Base-by-base conservation (phyloP, 2,113 vertebrate species). In the Eupsittula cactorum region DNA sequence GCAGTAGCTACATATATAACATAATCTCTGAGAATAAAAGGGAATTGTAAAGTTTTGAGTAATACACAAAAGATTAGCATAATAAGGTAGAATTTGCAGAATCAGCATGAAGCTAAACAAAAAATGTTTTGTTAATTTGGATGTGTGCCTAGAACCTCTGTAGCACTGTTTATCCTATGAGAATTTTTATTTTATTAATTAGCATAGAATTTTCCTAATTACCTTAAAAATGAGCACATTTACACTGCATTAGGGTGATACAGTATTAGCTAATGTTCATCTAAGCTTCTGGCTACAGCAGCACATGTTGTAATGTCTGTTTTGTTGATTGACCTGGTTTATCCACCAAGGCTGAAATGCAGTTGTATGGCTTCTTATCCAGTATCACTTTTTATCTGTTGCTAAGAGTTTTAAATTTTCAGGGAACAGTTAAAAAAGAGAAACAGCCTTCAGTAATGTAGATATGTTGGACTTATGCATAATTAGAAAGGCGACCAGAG, bases 161-260 rank as follows among this genome's bases (percentile, higher is more conserved):
- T 78, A 85, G 57, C 9, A 8, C 41, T 60, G 69, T 74, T 81
- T 88, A 63, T 94, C 64, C 28, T 67, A 13, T 33, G 55, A 46
- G 53, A 7, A 37, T 63, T 29, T 50, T 44, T 28, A 41, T 59
- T 73, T 81, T 87, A 91, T 49, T 77, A 44, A 90, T 74, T 86
- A 86, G n/a, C 4, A 37, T 37, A 42, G 25, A 47, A 71, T 94
- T 95, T 92, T 97, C 60, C 39, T 90, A 90, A 95, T 95, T 91
- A 67, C 59, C 57, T 62, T 88, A 70, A 94, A 82, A 85, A 70
- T 55, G 27, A 92, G n/a, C 62, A 82, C 31, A 73, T 90, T 88
- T 91, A 53, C 39, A 37, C 9, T 86, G 47, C 35, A 82, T 86
- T 81, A 69, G 37, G 16, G 25, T 82, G 52, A 41, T 79, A 23